A percentile compares a stretch with the other conserved stretches of the same genome.
Evolutionary conservation across 2,113 vertebrate species (phyloP).

Genomic region (Leptobrachium ailaonicum): DNA sequence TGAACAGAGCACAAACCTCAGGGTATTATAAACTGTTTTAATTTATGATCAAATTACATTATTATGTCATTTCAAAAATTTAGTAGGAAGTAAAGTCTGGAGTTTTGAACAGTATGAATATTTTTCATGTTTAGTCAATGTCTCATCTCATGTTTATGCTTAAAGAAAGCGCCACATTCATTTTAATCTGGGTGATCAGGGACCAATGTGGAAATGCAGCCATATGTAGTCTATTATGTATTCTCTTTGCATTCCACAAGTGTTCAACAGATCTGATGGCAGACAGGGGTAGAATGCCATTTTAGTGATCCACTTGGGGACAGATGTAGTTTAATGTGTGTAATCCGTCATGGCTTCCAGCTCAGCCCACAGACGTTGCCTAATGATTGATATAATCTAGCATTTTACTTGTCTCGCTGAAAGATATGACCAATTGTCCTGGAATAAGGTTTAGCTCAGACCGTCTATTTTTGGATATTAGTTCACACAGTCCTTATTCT

Average conservation of each 20-base stretch:
- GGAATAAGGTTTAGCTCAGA: constrained; percentile 26
- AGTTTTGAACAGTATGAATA: not conserved
- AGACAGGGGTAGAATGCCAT: constrained; percentile 26
- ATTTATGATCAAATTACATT: no score
- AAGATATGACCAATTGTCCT: constrained; percentile 17
- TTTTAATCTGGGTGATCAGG: not conserved
- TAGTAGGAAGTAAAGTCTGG: no score
- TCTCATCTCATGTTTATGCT: not conserved
- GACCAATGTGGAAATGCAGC: not conserved
- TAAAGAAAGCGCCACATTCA: no score
- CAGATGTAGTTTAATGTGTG: constrained; percentile 14
- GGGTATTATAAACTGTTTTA: no score
- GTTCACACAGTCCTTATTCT: not conserved
- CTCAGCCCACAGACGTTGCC: constrained; percentile 28
- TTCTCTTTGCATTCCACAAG: constrained; percentile 25
- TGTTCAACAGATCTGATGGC: constrained; percentile 18
- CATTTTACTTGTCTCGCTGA: constrained; percentile 29
- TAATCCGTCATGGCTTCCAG: constrained; percentile 8
- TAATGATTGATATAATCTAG: constrained; percentile 29
- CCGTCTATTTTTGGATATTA: constrained; percentile 15
- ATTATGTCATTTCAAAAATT: no score
- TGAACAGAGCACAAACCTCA: no score
- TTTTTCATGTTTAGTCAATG: not conserved
- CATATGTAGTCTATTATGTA: constrained; percentile 29
- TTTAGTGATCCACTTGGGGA: constrained; percentile 28